Base-by-base conservation (phyloP, 2,888 invertebrate species). In the Troides helena region DNA sequence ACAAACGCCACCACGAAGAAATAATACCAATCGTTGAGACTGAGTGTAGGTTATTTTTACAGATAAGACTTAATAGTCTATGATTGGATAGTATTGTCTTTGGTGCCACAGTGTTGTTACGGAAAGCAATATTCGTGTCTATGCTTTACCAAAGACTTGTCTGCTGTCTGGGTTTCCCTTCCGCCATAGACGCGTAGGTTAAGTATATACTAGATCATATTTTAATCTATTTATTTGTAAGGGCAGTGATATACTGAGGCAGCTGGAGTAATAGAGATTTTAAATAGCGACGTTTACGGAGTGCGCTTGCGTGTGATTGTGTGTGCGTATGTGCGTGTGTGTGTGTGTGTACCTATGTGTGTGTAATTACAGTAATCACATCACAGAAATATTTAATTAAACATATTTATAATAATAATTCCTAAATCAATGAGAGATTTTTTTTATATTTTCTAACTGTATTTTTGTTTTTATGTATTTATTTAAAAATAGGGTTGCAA, bases 121-220 rank as follows among this genome's bases (percentile, higher is more conserved):
- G 70, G 76, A 70, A 79, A 83, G 81, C 80, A 74, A 76, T 75
- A 72, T 74, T 73, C 73, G 74, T 74, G 74, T 72, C 72, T 75
- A 75, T 72, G 77, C 77, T 74, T 78, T 83, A 84, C 89, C 89
- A 89, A 89, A 89, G 90, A 89, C 74, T 78, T 67, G 63, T 70
- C 67, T 21, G 58, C 39, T 59, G 62, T 67, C 59, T 50, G 67
- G 60, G 63, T 60, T 39, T 59, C 57, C 58, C 62, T 67, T 70
- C 70, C 67, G 50, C 57, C 66, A 53, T 70, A 53, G 67, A 70
- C 63, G 53, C 59, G 17, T 67, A 67, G 70, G n/a, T 58, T 59
- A 64, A 70, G 59, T 23, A 63, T 56, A 59, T 63, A 53, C 36
- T 66, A 67, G 59, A 25, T 30, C 64, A 67, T 53, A n/a, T 67